Base-by-base conservation (phyloP, 1,140 invertebrate species). In the Penaeus chinensis region DNA sequence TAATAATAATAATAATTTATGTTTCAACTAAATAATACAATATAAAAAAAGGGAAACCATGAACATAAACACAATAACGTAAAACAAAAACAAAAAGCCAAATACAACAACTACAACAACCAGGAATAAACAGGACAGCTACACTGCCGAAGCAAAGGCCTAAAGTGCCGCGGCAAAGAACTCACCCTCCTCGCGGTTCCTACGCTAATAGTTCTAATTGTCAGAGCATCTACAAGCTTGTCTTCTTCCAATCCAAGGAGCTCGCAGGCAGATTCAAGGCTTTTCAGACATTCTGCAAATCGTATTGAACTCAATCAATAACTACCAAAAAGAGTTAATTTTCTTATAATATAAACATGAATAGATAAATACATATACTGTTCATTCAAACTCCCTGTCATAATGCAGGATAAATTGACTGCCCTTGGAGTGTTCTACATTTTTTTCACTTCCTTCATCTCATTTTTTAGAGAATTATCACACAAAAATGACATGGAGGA, bases 161-260 rank as follows among this genome's bases (percentile, higher is more conserved):
- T 16, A 2, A 27, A 71, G 20, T 22, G 61, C 20, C 10, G 24
- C 61, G 10, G 22, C 7, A 3, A 0, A 32, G 24, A 22, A 19
- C 82, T 74, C 22, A 85, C 65, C 83, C 69, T 84, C 42, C 76
- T n/a, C 10, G 42, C 79, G 22, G 47, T 42, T 32, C 90, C 90
- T 61, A 91, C 91, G 61, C 85, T 89, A 63, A 91, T 91, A 69
- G 88, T 91, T 54, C 90, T 84, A 37, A 90, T 78, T 18, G 91
- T 90, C 5, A 91, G 84, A 62, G 89, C 83, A 18, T 89, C 71
- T 11, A 86, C 61, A 54, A 91, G 83, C 7, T 87, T 71, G 20
- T 90, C 89, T 20, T 61, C 66, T 47, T 90, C 83, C 24, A 91
- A 66, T 18, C 90, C 89, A 66, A 91, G 85, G 27, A 91, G 83